Evolutionary conservation across 1,140 invertebrate genomes (phyloP).

Genomic region (Aphidius gifuensis): DNA sequence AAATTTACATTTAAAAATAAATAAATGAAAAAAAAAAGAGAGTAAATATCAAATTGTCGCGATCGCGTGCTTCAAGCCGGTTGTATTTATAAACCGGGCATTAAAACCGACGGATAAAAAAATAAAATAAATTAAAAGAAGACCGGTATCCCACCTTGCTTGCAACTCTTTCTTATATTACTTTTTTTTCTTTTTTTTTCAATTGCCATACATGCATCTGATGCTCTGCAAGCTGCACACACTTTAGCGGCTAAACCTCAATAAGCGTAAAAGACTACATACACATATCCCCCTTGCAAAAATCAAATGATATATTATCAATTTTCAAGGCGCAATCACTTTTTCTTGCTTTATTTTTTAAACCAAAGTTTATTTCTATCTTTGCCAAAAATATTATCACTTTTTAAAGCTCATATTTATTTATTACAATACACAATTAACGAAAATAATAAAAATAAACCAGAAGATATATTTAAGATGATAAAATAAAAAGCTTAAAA

Average conservation of each 20-base stretch:
- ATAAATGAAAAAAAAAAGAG: slow-evolving; percentile 9
- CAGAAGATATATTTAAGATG: too few relatives aligned
- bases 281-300: slow-evolving; percentile 40
- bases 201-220: background rate
- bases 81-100: slow-evolving; percentile 33
- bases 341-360: slow-evolving; percentile 10
- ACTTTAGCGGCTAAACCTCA: slow-evolving; percentile 38
- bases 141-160: slow-evolving; percentile 31
- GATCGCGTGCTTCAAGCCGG: slow-evolving; percentile 43
- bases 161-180: too few relatives aligned
- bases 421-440: too few relatives aligned
- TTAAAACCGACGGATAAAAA: slow-evolving; percentile 43
- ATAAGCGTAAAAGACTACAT: slow-evolving; percentile 43
- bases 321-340: slow-evolving; percentile 32
- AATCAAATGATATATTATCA: slow-evolving; percentile 47
- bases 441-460: too few relatives aligned
- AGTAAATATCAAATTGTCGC: slow-evolving; percentile 15
- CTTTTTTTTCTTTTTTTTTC: too few relatives aligned
- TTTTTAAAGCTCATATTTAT: too few relatives aligned
- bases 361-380: slow-evolving; percentile 6
- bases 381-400: too few relatives aligned
- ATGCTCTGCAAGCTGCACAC: background rate
- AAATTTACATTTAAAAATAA: too few relatives aligned
- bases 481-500: slow-evolving; percentile 17
- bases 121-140: slow-evolving; percentile 25